Base-by-base conservation (phyloP, 1,140 invertebrate genomes). In the Trichonephila inaurata region DNA sequence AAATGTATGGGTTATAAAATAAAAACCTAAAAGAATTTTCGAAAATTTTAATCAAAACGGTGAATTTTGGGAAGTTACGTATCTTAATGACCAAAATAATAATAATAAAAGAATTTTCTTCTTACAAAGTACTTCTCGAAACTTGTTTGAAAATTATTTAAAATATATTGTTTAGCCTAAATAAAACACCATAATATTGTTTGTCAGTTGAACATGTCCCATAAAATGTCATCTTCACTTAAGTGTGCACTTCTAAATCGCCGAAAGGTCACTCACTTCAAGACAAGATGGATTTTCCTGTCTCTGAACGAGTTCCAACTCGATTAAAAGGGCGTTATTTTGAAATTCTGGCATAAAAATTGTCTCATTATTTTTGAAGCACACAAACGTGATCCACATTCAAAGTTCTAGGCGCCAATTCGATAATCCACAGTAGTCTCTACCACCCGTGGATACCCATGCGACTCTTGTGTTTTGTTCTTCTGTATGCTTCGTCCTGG, bases 311-410 rank as follows among this genome's bases (percentile, higher is more conserved):
- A 18, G 62, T 64, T 64, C 62, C 21, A 21, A 19, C 62, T 64
- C 4, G 62, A 64, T 64, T 64, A 19, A 2, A 64, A 64, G 62
- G 62, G 62, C 62, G 62, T 64, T 21, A 64, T 64, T 64, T 64
- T 64, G 62, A 64, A 64, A 64, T 64, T 64, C 62, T 64, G 62
- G 62, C 62, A 64, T 64, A 64, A 64, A 64, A 64, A 64, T 64
- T 64, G 62, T 64, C 62, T 64, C 62, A 64, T 64, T 64, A 64
- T 64, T 64, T 19, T 21, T 7, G 62, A 18, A 64, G 16, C 16
- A 21, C 62, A 51, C 16, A 19, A 21, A 64, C 62, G 62, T 64
- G 62, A 64, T 21, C 18, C 12, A 18, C 16, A 64, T 64, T 0
- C 19, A 64, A 64, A 64, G 21, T 21, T 64, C 6, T 6, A 12